Evolutionary conservation across 2,888 invertebrate species (phyloP).

Genomic region (Orchesellides sinensis): DNA sequence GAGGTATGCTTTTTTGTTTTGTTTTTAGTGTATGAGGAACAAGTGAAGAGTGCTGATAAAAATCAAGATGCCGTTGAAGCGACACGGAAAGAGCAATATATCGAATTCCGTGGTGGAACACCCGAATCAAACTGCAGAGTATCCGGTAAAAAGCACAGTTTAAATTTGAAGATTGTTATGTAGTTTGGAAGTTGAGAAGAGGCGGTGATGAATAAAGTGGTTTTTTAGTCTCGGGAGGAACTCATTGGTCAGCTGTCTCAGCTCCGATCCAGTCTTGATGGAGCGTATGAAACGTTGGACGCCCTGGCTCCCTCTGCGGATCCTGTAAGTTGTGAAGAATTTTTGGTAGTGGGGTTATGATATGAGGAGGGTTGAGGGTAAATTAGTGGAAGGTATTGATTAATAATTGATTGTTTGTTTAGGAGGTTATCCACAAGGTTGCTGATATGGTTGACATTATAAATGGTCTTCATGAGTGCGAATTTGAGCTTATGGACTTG

Average conservation of each 20-base stretch:
- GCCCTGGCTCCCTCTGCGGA: slow-evolving; percentile 49
- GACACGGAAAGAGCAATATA: slow-evolving; percentile 50
- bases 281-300: slow-evolving; percentile 57
- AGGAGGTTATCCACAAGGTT: slow-evolving; percentile 54
- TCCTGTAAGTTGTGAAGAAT: slow-evolving; percentile 24
- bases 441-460: slow-evolving; percentile 60
- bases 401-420: background rate
- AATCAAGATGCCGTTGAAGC: slow-evolving; percentile 37
- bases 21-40: background rate
- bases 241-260: slow-evolving; percentile 46
- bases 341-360: background rate
- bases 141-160: slow-evolving; percentile 57
- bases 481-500: slow-evolving; percentile 63
- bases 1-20: background rate
- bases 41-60: background rate
- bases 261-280: slow-evolving; percentile 45
- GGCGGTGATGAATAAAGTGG: too few relatives aligned
- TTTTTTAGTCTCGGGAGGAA: slow-evolving; percentile 40
- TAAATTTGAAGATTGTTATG: too few relatives aligned
- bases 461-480: slow-evolving; percentile 60
- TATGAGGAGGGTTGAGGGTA: too few relatives aligned
- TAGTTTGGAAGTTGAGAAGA: too few relatives aligned
- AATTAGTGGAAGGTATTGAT: too few relatives aligned
- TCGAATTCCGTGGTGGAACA: slow-evolving; percentile 37
- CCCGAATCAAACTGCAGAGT: slow-evolving; percentile 6